Conservation (phyloP, 2,797 vertebrate species). For the Cryptoblepharus egeriae region DNA sequence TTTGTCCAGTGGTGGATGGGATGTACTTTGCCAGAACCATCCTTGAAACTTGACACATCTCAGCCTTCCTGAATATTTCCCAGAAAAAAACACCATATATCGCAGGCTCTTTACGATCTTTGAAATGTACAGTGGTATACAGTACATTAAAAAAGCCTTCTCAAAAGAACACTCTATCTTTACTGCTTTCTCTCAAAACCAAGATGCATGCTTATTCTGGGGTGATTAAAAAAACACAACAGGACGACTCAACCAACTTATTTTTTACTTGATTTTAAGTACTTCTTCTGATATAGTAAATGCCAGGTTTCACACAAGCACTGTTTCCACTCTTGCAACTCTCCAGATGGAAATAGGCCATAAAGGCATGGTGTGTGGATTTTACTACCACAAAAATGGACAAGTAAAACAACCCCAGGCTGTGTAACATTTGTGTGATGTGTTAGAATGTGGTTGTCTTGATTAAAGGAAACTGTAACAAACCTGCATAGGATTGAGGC, state of each 20-base stretch:
- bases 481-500: not conserved
- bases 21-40: not conserved
- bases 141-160: not conserved
- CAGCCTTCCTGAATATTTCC: not conserved
- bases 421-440: not conserved
- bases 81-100: not conserved
- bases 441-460: not conserved
- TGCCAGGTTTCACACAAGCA: not conserved
- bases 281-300: not conserved
- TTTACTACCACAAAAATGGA: not conserved
- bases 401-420: not conserved
- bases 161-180: not conserved
- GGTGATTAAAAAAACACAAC: not conserved
- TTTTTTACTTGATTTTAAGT: constrained; percentile 5
- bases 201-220: not conserved
- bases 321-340: not conserved
- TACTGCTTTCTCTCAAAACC: not conserved
- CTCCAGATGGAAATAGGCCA: constrained; percentile 7
- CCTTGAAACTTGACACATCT: not conserved
- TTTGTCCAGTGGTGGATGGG: too few species aligned
- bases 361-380: not conserved
- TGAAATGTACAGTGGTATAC: too few species aligned
- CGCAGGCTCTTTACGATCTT: not conserved
- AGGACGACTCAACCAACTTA: not conserved
- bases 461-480: not conserved